Evolutionary conservation across 2,797 vertebrate species (phyloP), one percentile per base, ranked within the genome.

Genomic region (Brotula barbata): DNA sequence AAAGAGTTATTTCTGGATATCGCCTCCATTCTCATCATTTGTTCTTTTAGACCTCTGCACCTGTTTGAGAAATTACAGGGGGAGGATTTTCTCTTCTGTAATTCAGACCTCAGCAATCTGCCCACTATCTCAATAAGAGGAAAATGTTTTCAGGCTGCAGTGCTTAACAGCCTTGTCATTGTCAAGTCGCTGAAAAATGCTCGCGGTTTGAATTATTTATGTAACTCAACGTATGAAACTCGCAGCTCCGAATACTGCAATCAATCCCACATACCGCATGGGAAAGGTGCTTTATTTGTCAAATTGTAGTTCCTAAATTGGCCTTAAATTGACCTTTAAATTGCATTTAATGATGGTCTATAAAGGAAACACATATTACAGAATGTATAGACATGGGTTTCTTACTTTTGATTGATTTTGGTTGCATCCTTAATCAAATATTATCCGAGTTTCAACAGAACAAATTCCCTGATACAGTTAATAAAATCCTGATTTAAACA

Each of bases 1-100:
- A 55, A 28, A 59, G 15, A 45, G 3, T 36, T 60, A 39, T 52
- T 63, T 8, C 7, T 17, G 39, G 41, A 16, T 28, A 63, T 13
- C 14, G 17, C 20, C 39, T 73, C 12, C 45, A 60, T 72, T 73
- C 68, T 43, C 9, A 64, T 65, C 19, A 51, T 50, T 62, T 70
- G 25, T 45, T 42, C 19, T 43, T 28, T 28, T 28, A 48, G 23
- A 73, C 41, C 39, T 50, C 47, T 25, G 14, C 16, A 63, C 42
- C 43, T 46, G 13, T 36, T 58, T 14, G 31, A 23, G 23, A 56
- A 63, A 47, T 43, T 22, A 43, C 28, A 25, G 22, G 58, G 20
- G 20, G 15, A 23, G 34, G 1, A 0, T 51, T 20, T 53, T 39
- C 39, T 43, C 12, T 45, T 43, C 42, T 49, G 20, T 54, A 40